Percentiles rank a stretch among this genome's conserved stretches.
These are phyloP conservation scores for Remorina albescens DNA, from an alignment of 2,797 vertebrate species.

Conservation along the genomic window DNA sequence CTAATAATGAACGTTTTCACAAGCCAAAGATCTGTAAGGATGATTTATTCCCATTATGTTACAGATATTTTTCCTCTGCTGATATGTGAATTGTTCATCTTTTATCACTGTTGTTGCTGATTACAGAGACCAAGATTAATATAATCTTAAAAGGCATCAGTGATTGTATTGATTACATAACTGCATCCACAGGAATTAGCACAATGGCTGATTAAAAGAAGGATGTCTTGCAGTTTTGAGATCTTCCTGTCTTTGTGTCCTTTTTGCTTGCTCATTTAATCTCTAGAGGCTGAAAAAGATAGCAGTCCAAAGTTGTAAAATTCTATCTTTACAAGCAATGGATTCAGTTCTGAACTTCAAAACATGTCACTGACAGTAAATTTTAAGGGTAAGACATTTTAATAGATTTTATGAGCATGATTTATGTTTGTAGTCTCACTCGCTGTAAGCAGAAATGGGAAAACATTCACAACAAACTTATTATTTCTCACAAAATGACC, in stretches of 20 bases:
- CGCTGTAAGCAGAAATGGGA: too few species aligned
- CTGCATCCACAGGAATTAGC: constrained; percentile 5
- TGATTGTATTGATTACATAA: constrained; percentile 39
- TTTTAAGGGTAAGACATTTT: background rate
- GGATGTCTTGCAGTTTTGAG: background rate
- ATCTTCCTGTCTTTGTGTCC: background rate
- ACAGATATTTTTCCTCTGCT: background rate
- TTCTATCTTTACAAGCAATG: background rate
- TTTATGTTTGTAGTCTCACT: too few species aligned
- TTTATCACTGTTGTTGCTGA: constrained; percentile 23
- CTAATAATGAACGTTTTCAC: background rate
- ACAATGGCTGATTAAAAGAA: constrained; percentile 15
- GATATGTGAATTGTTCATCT: constrained; percentile 13
- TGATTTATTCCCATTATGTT: constrained; percentile 13
- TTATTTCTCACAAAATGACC: background rate
- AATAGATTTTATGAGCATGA: background rate
- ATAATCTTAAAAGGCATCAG: constrained; percentile 18
- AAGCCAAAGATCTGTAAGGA: background rate
- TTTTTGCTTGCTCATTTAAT: background rate
- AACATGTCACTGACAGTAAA: background rate
- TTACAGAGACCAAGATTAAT: constrained; percentile 15
- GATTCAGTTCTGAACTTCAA: background rate
- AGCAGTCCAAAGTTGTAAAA: background rate
- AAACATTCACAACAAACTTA: too few species aligned
- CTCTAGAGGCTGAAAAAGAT: background rate